These are phyloP conservation scores for Sebastes kiyomatsui DNA, from an alignment of 2,797 vertebrate species.

Conservation along the genomic window DNA sequence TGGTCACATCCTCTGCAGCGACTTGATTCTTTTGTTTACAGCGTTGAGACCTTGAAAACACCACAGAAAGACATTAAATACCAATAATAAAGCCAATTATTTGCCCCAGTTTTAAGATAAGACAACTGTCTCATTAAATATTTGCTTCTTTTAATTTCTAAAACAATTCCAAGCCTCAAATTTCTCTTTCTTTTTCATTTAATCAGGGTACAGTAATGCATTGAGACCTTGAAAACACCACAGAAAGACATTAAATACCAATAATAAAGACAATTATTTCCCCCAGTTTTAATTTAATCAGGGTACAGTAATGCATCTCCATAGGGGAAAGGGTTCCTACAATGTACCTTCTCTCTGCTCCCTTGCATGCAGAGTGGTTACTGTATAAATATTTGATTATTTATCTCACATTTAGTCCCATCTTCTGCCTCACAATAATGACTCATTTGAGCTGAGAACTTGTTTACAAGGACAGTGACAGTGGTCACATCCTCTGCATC, in stretches of 20 bases:
- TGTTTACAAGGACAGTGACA: neutral
- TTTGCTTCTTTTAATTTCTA: neutral
- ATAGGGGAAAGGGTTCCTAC: too few species aligned
- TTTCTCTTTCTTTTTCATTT: neutral
- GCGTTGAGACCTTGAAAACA: neutral
- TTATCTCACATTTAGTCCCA: slow-evolving; percentile 21
- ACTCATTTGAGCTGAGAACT: slow-evolving; percentile 34
- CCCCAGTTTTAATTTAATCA: neutral
- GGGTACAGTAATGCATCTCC: too few species aligned
- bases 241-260: neutral
- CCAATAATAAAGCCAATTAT: neutral
- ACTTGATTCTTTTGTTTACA: neutral
- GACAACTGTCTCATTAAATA: neutral
- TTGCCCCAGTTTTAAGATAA: neutral
- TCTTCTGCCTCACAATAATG: slow-evolving; percentile 24
- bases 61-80: neutral
- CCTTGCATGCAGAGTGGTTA: slow-evolving; percentile 46
- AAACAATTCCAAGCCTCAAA: neutral
- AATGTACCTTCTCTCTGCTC: neutral
- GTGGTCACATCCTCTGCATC: neutral
- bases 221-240: neutral
- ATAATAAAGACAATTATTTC: neutral
- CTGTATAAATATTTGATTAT: slow-evolving; percentile 62
- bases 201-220: slow-evolving; percentile 9
- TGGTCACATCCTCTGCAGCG: neutral